Base-by-base conservation (phyloP, 64 coral and sea anemone species). In the Dendronephthya gigantea region DNA sequence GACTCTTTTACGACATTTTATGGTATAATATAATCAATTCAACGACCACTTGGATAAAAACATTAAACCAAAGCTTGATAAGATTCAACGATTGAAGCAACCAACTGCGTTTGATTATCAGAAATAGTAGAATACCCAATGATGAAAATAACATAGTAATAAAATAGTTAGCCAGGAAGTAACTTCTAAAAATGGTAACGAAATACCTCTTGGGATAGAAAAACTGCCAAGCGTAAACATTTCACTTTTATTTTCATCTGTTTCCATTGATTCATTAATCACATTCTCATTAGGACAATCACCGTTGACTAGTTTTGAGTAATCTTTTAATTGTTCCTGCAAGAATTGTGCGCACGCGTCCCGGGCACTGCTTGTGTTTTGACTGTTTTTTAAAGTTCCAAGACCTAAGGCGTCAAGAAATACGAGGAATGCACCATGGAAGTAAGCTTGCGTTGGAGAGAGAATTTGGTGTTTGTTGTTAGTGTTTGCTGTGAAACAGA, bases 331-430 rank as follows among this genome's bases (percentile, higher is more conserved):
- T 62, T 62, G 55, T 23, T 62, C 25, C 25, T 23, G 25, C 55
- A 62, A n/a, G 25, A 62, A 62, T 23, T 62, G 55, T 22, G 55
- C 19, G 17, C 55, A 62, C 0, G 25, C 19, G 1, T 62, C 6
- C 10, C 55, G 55, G 25, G 55, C 55, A 62, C 4, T 62, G 19
- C 16, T 62, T 19, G 55, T 62, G 19, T 7, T n/a, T 23, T n/a
- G 19, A 22, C 55, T 62, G 25, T 62, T 62, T 62, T 1, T 23
- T 23, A 58, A 84, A 34, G 90, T 39, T 1, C 94, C 94, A 85
- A 89, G 79, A 16, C 94, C 94, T 31, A 97, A 85, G 33, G 94
- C 91, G 43, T 97, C 94, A 36, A 97, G 69, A 82, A 97, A 97
- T 10, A 97, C 94, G 13, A 97, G 89, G 34, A 89, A 97, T 1